Evolutionary conservation across 1,140 invertebrate species (phyloP).

Genomic region (Drosophila pseudoananassae): DNA sequence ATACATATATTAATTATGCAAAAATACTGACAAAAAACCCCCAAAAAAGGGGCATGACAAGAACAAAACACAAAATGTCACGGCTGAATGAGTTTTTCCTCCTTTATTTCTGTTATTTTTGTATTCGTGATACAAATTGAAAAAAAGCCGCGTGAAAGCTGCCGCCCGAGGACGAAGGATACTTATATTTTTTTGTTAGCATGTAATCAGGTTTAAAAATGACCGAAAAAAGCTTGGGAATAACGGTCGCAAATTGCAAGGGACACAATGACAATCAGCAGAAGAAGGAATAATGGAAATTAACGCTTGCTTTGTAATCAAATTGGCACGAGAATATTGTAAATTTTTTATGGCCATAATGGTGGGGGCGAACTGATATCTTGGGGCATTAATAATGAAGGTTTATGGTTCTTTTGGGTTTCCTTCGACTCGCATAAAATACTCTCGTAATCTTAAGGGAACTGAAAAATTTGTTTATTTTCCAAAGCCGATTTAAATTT

Average conservation of each 20-base stretch:
- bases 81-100: constrained; percentile 71
- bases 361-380: constrained; percentile 28
- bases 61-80: constrained; percentile 57
- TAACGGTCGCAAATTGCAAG: constrained; percentile 63
- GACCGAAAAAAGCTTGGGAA: constrained; percentile 54
- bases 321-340: constrained; percentile 57
- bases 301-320: constrained; percentile 74
- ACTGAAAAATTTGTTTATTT: background rate
- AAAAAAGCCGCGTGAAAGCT: constrained; percentile 66
- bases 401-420: constrained; percentile 38
- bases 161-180: constrained; percentile 49
- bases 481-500: constrained; percentile 15
- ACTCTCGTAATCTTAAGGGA: background rate
- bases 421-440: constrained; percentile 17
- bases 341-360: constrained; percentile 40
- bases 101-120: constrained; percentile 40
- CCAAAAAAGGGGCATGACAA: constrained; percentile 33
- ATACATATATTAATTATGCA: constrained; percentile 74
- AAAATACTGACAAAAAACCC: constrained; percentile 33
- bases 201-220: constrained; percentile 78
- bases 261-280: constrained; percentile 67
- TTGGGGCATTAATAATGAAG: constrained; percentile 39
- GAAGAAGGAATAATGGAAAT: constrained; percentile 61
- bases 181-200: constrained; percentile 44
- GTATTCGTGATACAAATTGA: constrained; percentile 59